Evolutionary conservation across 2,797 vertebrate genomes (phyloP).

Genomic region (Anguilla anguilla): DNA sequence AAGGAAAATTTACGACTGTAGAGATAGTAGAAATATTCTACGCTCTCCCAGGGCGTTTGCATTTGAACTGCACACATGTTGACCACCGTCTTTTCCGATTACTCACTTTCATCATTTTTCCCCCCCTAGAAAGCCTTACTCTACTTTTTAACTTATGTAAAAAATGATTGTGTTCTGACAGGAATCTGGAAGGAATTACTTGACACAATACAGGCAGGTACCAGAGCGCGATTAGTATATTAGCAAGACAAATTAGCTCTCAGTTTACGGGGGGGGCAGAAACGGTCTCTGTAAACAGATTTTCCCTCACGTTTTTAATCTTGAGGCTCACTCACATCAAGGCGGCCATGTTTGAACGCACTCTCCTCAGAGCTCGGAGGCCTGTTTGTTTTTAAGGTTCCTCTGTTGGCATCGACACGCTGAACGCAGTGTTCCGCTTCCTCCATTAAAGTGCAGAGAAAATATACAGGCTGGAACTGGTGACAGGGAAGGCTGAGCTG

Average conservation of each 20-base stretch:
- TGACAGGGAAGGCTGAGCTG: not conserved
- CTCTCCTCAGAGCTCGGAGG: not conserved
- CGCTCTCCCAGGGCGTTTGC: not conserved
- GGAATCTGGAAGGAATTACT: slow-evolving; percentile 36
- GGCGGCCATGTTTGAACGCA: slow-evolving; percentile 5
- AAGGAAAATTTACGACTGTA: not conserved
- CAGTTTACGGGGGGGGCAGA: slow-evolving; percentile 31
- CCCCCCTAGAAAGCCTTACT: not conserved
- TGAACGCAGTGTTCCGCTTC: not conserved
- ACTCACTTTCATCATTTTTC: not conserved
- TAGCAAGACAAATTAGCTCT: slow-evolving; percentile 41
- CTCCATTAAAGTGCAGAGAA: slow-evolving; percentile 10
- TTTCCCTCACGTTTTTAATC: not conserved
- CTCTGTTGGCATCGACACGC: not conserved
- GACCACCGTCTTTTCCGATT: not conserved
- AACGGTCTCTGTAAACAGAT: slow-evolving; percentile 15
- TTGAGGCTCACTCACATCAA: not conserved
- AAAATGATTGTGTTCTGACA: not conserved
- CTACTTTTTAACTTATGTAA: not conserved
- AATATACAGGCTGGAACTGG: slow-evolving; percentile 23
- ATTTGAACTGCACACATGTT: not conserved
- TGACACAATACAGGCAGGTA: slow-evolving; percentile 24
- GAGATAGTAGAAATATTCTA: slow-evolving; percentile 22
- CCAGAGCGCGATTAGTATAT: slow-evolving; percentile 32
- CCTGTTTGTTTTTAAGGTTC: not conserved